Evolutionary conservation across 2,797 vertebrate genomes (phyloP).

Genomic region (Synanceia verrucosa): DNA sequence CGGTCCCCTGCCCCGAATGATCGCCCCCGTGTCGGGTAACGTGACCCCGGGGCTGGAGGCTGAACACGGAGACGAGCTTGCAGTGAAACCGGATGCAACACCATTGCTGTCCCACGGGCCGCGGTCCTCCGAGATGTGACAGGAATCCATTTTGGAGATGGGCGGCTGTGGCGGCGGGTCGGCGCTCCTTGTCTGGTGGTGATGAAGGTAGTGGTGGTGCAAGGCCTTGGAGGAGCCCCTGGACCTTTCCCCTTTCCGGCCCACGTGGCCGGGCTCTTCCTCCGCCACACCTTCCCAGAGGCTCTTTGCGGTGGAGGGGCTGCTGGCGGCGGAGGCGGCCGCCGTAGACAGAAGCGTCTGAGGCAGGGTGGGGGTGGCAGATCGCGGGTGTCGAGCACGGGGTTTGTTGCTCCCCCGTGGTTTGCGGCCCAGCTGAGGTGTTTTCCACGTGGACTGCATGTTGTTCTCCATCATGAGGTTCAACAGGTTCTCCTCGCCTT

Average conservation of each 20-base stretch:
- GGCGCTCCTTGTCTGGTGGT: slow-evolving; percentile 71
- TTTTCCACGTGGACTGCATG: slow-evolving; percentile 89
- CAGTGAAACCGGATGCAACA: slow-evolving; percentile 28
- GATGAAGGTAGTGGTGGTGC: slow-evolving; percentile 75
- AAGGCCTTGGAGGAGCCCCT: slow-evolving; percentile 73
- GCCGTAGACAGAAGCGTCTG: slow-evolving; percentile 53
- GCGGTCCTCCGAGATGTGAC: slow-evolving; percentile 80
- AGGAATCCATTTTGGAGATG: slow-evolving; percentile 85
- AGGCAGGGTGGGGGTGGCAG: slow-evolving; percentile 36
- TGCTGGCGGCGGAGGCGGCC: slow-evolving; percentile 54
- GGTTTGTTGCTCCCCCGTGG: slow-evolving; percentile 76
- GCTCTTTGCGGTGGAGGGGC: slow-evolving; percentile 64
- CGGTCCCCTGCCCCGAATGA: slow-evolving; percentile 75
- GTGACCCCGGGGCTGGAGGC: slow-evolving; percentile 75
- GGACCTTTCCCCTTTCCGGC: slow-evolving; percentile 65
- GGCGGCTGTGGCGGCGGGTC: slow-evolving; percentile 84
- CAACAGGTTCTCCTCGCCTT: slow-evolving; percentile 92
- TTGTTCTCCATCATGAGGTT: slow-evolving; percentile 98
- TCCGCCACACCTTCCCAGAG: slow-evolving; percentile 45
- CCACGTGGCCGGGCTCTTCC: slow-evolving; percentile 59
- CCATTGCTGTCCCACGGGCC: slow-evolving; percentile 71
- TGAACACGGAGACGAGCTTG: slow-evolving; percentile 55
- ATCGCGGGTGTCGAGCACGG: slow-evolving; percentile 79
- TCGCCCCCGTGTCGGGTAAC: slow-evolving; percentile 78
- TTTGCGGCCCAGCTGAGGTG: slow-evolving; percentile 89